A percentile compares a stretch with the other conserved stretches of the same genome.
phyloP scores from a whole-genome alignment of 2,888 invertebrate species.

The Calliphora vomitoria region DNA sequence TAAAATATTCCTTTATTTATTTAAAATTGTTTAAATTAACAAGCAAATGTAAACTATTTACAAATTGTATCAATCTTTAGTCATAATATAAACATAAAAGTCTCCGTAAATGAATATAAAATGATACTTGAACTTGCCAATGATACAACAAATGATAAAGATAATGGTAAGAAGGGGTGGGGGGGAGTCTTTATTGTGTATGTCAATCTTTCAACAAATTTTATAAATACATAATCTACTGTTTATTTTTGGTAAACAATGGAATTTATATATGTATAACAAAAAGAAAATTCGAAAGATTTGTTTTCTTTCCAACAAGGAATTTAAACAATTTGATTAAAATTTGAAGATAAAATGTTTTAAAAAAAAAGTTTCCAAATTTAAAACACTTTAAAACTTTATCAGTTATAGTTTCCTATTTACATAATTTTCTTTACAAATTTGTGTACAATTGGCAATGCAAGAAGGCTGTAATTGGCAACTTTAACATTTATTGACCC shows the following conservation, averaged over 20 bases:
- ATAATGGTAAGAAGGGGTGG: not conserved
- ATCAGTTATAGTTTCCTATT: too few relatives aligned
- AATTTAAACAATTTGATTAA: not conserved
- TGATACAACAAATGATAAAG: not conserved
- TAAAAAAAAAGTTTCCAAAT: too few relatives aligned
- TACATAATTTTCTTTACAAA: too few relatives aligned
- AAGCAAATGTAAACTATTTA: slow-evolving; percentile 3
- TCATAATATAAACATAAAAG: slow-evolving; percentile 13
- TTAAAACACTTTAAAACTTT: too few relatives aligned
- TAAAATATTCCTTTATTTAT: not conserved
- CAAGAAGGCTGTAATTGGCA: too few relatives aligned
- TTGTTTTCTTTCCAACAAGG: not conserved
- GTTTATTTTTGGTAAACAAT: slow-evolving; percentile 4
- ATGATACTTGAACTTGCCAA: slow-evolving; percentile 44
- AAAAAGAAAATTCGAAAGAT: not conserved
- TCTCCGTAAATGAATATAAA: slow-evolving; percentile 19
- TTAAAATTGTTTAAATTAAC: not conserved
- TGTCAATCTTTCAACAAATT: slow-evolving; percentile 39
- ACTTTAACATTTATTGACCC: too few relatives aligned
- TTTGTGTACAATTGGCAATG: too few relatives aligned
- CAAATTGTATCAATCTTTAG: slow-evolving; percentile 19
- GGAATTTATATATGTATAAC: not conserved
- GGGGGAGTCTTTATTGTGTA: not conserved
- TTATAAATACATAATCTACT: slow-evolving; percentile 22
- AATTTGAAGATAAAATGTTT: too few relatives aligned